These are phyloP conservation scores for Gnatocerus cornutus DNA, from an alignment of 2,888 invertebrate species.

Conservation along the genomic window DNA sequence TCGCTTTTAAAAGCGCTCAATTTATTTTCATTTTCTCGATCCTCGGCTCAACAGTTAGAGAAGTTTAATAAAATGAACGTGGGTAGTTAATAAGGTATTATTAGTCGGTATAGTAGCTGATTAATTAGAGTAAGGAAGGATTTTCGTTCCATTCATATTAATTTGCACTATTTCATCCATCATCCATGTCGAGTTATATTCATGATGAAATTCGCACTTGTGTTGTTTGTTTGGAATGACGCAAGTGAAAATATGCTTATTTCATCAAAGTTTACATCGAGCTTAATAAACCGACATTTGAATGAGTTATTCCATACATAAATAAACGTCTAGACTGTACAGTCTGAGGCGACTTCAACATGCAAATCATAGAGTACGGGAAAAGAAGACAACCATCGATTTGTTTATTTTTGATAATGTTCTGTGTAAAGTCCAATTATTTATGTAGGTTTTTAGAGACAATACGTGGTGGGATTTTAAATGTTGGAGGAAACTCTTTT, in stretches of 20 bases:
- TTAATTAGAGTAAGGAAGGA: conserved; percentile 29
- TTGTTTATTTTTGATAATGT: too few relatives aligned
- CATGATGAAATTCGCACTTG: conserved; percentile 3
- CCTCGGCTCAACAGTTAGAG: conserved; percentile 8
- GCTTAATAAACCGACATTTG: conserved; percentile 17
- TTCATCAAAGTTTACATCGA: background rate
- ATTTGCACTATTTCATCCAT: conserved; percentile 30
- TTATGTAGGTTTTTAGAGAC: too few relatives aligned
- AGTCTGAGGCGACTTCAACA: conserved; percentile 20
- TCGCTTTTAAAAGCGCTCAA: background rate
- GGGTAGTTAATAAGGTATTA: conserved; percentile 29
- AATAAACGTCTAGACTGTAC: conserved; percentile 34
- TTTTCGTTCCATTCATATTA: conserved; percentile 24
- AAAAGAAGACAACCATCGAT: background rate
- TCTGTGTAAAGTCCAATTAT: too few relatives aligned
- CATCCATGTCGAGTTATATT: conserved; percentile 21
- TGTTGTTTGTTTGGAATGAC: background rate
- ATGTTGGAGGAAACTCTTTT: background rate
- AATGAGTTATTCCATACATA: conserved; percentile 33
- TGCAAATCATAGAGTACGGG: conserved; percentile 32
- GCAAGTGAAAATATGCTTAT: background rate
- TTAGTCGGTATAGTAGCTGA: conserved; percentile 30
- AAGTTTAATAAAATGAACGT: conserved; percentile 23
- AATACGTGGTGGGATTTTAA: too few relatives aligned
- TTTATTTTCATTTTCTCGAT: conserved; percentile 29